These are phyloP conservation scores for Morbakka virulenta DNA, from an alignment of 30 jellyfish, hydroid and myxozoan genomes.

Conservation along the genomic window DNA sequence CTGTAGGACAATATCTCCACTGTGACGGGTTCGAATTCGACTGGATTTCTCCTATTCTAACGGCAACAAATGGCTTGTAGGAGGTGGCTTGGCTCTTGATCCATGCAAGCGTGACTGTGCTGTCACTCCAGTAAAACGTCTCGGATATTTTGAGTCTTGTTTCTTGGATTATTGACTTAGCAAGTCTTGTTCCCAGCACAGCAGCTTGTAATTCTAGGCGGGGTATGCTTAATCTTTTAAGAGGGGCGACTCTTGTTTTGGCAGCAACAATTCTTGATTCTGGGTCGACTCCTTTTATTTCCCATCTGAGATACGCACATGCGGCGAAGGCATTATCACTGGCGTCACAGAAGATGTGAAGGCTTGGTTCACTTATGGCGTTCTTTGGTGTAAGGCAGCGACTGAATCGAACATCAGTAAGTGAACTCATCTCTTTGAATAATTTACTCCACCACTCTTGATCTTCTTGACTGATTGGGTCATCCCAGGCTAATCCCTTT, in stretches of 20 bases:
- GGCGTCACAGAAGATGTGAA: conserved; percentile 15
- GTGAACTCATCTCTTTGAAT: not conserved
- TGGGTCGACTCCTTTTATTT: not conserved
- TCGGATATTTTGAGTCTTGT: conserved; percentile 2
- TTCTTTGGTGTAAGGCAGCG: conserved; percentile 33
- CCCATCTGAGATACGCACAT: not conserved
- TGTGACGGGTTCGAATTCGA: conserved; percentile 2
- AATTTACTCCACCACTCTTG: not conserved
- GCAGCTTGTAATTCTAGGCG: conserved; percentile 25
- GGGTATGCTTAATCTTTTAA: not conserved
- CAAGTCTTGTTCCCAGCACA: conserved; percentile 28
- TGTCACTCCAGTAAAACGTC: not conserved
- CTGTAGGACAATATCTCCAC: conserved; percentile 35
- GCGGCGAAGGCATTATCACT: not conserved
- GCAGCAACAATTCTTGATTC: not conserved
- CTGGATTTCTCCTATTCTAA: conserved; percentile 41
- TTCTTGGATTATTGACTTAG: conserved; percentile 7
- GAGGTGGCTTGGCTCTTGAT: not conserved
- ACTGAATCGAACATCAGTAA: not conserved
- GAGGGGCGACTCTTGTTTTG: not conserved
- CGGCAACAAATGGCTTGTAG: conserved; percentile 34
- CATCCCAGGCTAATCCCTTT: conserved; percentile 30
- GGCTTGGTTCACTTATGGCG: conserved; percentile 21
- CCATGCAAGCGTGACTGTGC: not conserved
- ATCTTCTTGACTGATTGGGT: conserved; percentile 9